Conservation (phyloP, 2,113 vertebrate genomes). For the Numenius arquata region DNA sequence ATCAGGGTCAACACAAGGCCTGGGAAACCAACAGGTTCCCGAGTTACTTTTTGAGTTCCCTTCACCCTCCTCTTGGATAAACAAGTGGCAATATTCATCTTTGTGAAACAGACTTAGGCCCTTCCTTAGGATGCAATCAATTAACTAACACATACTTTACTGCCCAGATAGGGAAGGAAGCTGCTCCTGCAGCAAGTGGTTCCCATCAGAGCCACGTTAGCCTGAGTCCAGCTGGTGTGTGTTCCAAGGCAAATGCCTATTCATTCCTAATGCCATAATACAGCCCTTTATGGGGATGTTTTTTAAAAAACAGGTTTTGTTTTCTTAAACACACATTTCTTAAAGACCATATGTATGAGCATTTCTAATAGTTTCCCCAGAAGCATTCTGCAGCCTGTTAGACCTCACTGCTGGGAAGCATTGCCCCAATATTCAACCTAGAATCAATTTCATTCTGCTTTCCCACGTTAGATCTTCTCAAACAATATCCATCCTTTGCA, state of each 20-base stretch:
- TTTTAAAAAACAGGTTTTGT: neutral
- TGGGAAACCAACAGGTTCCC: neutral
- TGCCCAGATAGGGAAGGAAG: neutral
- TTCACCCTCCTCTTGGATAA: neutral
- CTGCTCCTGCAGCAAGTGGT: neutral
- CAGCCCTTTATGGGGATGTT: neutral
- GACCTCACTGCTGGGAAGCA: neutral
- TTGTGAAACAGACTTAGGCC: neutral
- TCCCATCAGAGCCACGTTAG: neutral
- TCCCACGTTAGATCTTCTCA: neutral
- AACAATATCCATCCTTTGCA: neutral
- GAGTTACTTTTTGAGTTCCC: neutral
- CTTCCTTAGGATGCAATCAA: neutral
- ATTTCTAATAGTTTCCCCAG: neutral
- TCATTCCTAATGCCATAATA: neutral
- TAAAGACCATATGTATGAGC: accelerated
- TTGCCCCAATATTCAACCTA: neutral
- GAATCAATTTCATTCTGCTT: neutral
- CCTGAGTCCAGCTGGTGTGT: accelerated
- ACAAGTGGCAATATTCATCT: neutral
- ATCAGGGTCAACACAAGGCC: neutral
- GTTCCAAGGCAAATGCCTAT: neutral
- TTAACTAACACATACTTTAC: neutral
- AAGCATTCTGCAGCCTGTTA: neutral
- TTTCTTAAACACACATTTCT: neutral